Conservation (phyloP, 2,797 vertebrate genomes). For the Tangara arthus region DNA sequence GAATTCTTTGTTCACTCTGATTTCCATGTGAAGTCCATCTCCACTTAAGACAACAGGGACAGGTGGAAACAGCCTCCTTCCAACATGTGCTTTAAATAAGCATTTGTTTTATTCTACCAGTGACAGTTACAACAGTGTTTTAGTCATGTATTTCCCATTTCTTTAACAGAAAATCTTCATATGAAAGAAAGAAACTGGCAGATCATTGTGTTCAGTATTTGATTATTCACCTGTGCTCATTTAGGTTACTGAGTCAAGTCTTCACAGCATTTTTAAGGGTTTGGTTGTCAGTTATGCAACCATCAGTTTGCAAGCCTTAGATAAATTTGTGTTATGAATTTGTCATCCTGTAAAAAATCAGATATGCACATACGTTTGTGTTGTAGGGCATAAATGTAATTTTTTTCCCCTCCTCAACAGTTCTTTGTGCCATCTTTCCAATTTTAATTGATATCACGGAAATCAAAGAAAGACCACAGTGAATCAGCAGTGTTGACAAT, state of each 20-base stretch:
- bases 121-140: background rate
- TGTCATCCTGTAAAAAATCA: constrained; percentile 59
- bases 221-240: constrained; percentile 48
- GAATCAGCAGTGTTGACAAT: constrained; percentile 59
- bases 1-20: background rate
- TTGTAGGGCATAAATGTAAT: constrained; percentile 53
- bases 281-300: constrained; percentile 56
- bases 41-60: background rate
- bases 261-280: constrained; percentile 35
- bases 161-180: background rate
- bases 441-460: constrained; percentile 63
- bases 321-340: constrained; percentile 64
- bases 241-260: constrained; percentile 40
- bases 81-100: background rate
- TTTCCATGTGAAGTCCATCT: background rate
- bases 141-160: background rate
- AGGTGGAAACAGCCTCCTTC: background rate
- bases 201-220: constrained; percentile 28
- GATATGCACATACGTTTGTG: constrained; percentile 55
- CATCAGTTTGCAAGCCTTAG: constrained; percentile 38
- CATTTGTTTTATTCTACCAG: background rate
- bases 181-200: background rate
- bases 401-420: background rate
- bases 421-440: constrained; percentile 60
- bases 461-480: constrained; percentile 62